Conservation (phyloP, 2,797 vertebrate species). For the Glossophaga mutica region DNA sequence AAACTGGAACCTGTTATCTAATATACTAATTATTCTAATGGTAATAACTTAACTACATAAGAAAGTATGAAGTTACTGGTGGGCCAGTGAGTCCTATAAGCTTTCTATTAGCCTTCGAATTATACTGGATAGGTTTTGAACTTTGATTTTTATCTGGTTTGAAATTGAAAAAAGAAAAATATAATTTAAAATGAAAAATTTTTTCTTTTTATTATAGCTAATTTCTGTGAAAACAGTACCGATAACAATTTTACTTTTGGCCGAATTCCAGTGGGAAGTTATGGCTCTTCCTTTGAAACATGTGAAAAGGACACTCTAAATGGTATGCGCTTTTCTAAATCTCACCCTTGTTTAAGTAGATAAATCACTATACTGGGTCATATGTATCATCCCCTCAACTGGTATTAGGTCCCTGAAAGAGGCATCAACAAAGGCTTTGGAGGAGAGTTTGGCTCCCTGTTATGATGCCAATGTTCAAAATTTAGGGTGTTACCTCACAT, state of each 20-base stretch:
- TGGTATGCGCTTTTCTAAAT: conserved; percentile 63
- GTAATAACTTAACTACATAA: neutral
- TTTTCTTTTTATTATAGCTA: conserved; percentile 64
- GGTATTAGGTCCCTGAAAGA: neutral
- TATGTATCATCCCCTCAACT: neutral
- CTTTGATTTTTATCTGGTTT: conserved; percentile 34
- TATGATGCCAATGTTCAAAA: neutral
- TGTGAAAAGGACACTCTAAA: conserved; percentile 52
- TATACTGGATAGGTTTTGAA: neutral
- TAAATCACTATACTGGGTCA: neutral
- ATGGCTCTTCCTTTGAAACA: conserved; percentile 64
- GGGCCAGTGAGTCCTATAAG: neutral
- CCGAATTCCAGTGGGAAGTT: conserved; percentile 66
- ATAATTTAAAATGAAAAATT: neutral
- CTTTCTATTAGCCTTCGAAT: neutral
- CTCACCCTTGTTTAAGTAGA: neutral
- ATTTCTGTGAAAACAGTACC: conserved; percentile 75
- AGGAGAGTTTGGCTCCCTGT: neutral
- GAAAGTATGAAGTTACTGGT: neutral
- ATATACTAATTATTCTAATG: neutral
- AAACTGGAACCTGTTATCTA: neutral
- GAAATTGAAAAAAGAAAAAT: conserved; percentile 8
- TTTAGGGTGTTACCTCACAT: neutral
- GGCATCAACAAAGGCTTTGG: neutral
- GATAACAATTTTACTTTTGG: conserved; percentile 50